Evolutionary conservation across 2,797 vertebrate species (phyloP).

Genomic region (Philypnodon macrostomus): DNA sequence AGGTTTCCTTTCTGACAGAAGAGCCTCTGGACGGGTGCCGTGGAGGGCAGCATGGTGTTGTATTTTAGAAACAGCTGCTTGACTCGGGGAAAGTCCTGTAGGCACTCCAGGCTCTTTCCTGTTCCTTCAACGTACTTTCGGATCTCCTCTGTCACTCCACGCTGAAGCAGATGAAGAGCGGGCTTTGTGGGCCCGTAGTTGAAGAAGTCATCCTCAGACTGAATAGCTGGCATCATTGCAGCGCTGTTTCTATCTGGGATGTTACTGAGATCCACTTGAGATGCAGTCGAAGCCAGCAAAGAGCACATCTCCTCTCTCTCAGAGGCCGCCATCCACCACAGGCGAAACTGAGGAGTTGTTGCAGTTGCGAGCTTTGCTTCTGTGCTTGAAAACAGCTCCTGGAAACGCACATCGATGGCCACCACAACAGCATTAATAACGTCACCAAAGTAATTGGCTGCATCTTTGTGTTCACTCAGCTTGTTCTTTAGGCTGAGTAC

Average conservation of each 20-base stretch:
- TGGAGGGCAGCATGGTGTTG: conserved; percentile 75
- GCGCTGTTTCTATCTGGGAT: conserved; percentile 34
- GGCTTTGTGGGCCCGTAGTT: conserved; percentile 68
- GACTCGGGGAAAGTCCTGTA: conserved; percentile 75
- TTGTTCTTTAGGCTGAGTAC: conserved; percentile 77
- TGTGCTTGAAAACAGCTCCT: conserved; percentile 67
- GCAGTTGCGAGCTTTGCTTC: conserved; percentile 73
- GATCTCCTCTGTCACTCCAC: conserved; percentile 67
- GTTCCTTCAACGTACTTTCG: conserved; percentile 73
- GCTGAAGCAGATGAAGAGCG: conserved; percentile 43
- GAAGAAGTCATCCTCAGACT: conserved; percentile 75
- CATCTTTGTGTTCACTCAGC: conserved; percentile 68
- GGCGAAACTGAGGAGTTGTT: conserved; percentile 73
- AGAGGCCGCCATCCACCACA: conserved; percentile 74
- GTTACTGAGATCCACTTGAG: conserved; percentile 57
- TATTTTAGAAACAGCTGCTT: conserved; percentile 76
- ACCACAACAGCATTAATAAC: conserved; percentile 58
- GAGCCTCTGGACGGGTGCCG: conserved; percentile 72
- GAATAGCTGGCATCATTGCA: conserved; percentile 48
- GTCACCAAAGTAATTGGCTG: conserved; percentile 53
- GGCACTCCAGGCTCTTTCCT: conserved; percentile 71
- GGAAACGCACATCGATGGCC: conserved; percentile 70
- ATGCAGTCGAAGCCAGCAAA: conserved; percentile 63
- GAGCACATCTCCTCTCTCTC: conserved; percentile 73
- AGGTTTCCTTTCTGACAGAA: conserved; percentile 73